A percentile compares a stretch with the other conserved stretches of the same genome.
These are phyloP conservation scores for Anabas testudineus DNA, from an alignment of 2,797 vertebrate genomes.

Conservation along the genomic window DNA sequence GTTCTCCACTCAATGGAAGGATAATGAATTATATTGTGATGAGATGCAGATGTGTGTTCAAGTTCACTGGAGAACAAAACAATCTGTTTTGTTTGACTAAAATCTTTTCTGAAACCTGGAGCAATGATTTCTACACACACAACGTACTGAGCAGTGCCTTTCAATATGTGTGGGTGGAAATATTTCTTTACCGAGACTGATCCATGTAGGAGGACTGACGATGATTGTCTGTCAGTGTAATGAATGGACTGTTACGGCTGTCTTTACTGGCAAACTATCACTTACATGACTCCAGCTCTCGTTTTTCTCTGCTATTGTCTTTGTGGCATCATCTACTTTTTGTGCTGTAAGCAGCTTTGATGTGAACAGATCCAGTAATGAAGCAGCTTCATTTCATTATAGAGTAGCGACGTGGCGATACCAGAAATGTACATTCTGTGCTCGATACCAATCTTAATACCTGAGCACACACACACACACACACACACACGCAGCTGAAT, in stretches of 20 bases:
- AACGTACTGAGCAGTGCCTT: background rate
- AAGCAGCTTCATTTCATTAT: slow-evolving; percentile 24
- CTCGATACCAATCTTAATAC: too few species aligned
- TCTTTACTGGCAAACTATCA: slow-evolving; percentile 13
- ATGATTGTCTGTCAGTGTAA: slow-evolving; percentile 32
- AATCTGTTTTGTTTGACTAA: slow-evolving; percentile 20
- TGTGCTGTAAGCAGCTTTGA: slow-evolving; percentile 35
- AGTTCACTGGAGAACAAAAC: slow-evolving; percentile 33
- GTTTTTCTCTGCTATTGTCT: background rate
- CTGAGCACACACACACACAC: too few species aligned
- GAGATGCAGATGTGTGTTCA: slow-evolving; percentile 23
- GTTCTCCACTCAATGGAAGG: background rate
- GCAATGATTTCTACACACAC: slow-evolving; percentile 12
- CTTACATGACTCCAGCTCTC: slow-evolving; percentile 7
- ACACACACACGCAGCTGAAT: too few species aligned
- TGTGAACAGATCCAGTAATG: slow-evolving; percentile 20
- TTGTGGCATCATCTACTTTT: slow-evolving; percentile 7
- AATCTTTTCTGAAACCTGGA: slow-evolving; percentile 13
- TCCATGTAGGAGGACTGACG: slow-evolving; percentile 26
- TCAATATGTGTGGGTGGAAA: background rate
- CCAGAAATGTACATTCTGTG: too few species aligned
- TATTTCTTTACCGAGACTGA: slow-evolving; percentile 12
- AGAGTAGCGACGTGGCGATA: background rate
- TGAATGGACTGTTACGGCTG: slow-evolving; percentile 26
- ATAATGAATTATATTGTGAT: slow-evolving; percentile 12